Conservation (phyloP, 1,140 invertebrate genomes). For the Diachasmimorpha longicaudata region DNA sequence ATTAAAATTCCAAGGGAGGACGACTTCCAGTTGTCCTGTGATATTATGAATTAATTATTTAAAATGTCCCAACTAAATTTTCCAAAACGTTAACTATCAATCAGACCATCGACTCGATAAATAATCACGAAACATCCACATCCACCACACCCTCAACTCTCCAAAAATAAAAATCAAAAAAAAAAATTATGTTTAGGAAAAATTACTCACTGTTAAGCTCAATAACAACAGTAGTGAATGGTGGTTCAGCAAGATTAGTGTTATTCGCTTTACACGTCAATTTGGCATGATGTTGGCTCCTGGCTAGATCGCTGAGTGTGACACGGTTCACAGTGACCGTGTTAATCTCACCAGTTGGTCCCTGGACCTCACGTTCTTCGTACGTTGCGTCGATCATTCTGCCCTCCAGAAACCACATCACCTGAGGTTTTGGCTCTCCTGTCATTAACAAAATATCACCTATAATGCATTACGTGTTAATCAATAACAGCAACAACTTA, state of each 20-base stretch:
- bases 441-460: slow-evolving; percentile 22
- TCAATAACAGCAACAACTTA: background rate
- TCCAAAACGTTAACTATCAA: too few relatives aligned
- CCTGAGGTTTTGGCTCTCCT: slow-evolving; percentile 67
- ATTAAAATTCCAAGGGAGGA: too few relatives aligned
- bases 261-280: slow-evolving; percentile 70
- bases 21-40: too few relatives aligned
- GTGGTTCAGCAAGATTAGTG: slow-evolving; percentile 65
- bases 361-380: slow-evolving; percentile 53
- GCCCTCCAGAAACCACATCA: slow-evolving; percentile 67
- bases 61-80: too few relatives aligned
- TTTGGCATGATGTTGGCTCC: slow-evolving; percentile 64
- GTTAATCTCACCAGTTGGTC: slow-evolving; percentile 46
- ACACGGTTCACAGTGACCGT: slow-evolving; percentile 65
- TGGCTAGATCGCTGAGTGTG: slow-evolving; percentile 54
- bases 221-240: slow-evolving; percentile 64
- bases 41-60: too few relatives aligned
- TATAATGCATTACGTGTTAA: background rate
- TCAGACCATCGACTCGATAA: too few relatives aligned
- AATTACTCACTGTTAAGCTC: slow-evolving; percentile 69
- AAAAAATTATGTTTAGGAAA: background rate
- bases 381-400: slow-evolving; percentile 64
- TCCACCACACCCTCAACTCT: too few relatives aligned
- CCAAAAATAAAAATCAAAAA: background rate
- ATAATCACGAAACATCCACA: too few relatives aligned